phyloP scores from a whole-genome alignment of 1,140 invertebrate species.

The Papilio helenus region DNA sequence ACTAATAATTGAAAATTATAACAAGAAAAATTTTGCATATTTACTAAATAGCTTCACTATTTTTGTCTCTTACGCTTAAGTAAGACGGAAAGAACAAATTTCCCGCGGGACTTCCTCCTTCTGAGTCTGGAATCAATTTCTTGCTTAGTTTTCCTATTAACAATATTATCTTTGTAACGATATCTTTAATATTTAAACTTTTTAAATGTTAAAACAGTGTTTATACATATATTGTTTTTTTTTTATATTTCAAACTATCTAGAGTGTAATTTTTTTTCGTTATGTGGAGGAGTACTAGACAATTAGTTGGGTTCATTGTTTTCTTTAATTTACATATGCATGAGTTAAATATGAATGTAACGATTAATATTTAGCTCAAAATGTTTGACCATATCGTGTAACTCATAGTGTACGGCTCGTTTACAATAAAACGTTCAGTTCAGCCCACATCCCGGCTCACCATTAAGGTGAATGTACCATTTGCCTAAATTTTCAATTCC shows the following conservation, averaged over 20 bases:
- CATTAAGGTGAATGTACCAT: constrained; percentile 33
- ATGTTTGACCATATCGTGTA: neutral
- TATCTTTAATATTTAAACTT: neutral
- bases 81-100: constrained; percentile 26
- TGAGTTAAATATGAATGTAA: neutral
- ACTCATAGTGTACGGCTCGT: constrained; percentile 6
- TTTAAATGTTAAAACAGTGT: neutral
- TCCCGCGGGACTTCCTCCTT: neutral
- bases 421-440: constrained; percentile 35
- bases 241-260: too few species aligned
- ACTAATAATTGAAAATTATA: constrained; percentile 14
- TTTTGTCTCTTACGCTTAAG: constrained; percentile 8
- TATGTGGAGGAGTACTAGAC: too few species aligned
- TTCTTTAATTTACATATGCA: too few species aligned
- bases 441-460: constrained; percentile 9
- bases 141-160: constrained; percentile 24
- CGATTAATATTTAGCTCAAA: neutral
- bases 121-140: constrained; percentile 14
- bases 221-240: neutral
- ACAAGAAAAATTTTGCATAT: constrained; percentile 41
- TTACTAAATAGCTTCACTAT: neutral
- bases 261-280: too few species aligned
- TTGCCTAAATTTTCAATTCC: constrained; percentile 37
- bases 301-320: too few species aligned
- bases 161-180: constrained; percentile 1